Conservation (phyloP, 2,888 invertebrate genomes). For the Auanema freiburgensis region DNA sequence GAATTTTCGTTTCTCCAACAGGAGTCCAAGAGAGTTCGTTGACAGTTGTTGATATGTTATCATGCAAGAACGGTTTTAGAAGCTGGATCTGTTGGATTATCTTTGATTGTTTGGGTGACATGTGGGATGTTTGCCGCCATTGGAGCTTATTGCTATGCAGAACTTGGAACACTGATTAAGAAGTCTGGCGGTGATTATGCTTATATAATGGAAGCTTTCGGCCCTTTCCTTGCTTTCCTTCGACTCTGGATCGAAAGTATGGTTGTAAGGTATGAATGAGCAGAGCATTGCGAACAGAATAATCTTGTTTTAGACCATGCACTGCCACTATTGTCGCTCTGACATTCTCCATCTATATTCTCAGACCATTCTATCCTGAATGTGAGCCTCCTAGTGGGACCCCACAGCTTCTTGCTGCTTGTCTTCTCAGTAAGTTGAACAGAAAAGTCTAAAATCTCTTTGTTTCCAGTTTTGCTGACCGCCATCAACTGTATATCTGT, state of each 20-base stretch:
- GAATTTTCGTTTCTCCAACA: slow-evolving; percentile 61
- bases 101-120: slow-evolving; percentile 86
- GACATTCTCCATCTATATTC: slow-evolving; percentile 92
- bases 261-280: slow-evolving; percentile 69
- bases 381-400: slow-evolving; percentile 88
- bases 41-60: too few relatives aligned
- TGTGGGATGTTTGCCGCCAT: slow-evolving; percentile 95
- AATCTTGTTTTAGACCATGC: slow-evolving; percentile 82
- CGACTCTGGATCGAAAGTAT: slow-evolving; percentile 97
- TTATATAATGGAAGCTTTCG: slow-evolving; percentile 97
- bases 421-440: slow-evolving; percentile 96
- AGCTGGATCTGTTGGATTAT: slow-evolving; percentile 84
- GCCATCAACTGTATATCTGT: slow-evolving; percentile 97
- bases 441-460: too few relatives aligned
- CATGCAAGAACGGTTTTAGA: slow-evolving; percentile 31
- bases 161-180: slow-evolving; percentile 79
- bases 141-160: slow-evolving; percentile 96
- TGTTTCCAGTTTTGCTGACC: slow-evolving; percentile 91
- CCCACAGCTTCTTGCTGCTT: slow-evolving; percentile 82
- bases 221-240: slow-evolving; percentile 92
- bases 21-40: slow-evolving; percentile 61
- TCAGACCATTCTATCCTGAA: slow-evolving; percentile 92
- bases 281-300: background rate
- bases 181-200: slow-evolving; percentile 93
- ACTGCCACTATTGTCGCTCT: slow-evolving; percentile 95